Base-by-base conservation (phyloP, 1,140 invertebrate genomes). In the Nylanderia fulva region DNA sequence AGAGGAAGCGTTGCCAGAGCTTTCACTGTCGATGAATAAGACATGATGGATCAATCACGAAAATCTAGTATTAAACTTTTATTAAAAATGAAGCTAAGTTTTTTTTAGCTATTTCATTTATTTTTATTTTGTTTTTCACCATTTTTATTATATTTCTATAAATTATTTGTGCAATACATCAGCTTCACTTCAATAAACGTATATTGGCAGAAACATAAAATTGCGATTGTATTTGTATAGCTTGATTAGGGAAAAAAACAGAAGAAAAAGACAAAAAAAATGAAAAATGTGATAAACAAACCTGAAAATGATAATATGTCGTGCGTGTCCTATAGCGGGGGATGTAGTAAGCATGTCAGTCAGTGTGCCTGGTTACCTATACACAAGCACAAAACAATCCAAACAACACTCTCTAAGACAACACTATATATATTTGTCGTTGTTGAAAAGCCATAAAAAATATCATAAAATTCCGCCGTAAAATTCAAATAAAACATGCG, bases 1-100 rank as follows among this genome's bases (percentile, higher is more conserved):
- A 94, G 90, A 36, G 96, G 96, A 90, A 97, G 93, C 89, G 96
- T 96, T 88, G 96, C 96, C 93, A 98, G 95, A 91, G 97, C 97
- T 96, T 97, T 97, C 88, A 96, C 97, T 98, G 95, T 89, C 92
- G 93, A 86, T 89, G 74, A 80, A 77, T 15, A 11, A 77, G 11
- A 54, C 9, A 21, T 6, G 13, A 69, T 68, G 24, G n/a, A 60
- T 29, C 21, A 82, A 60, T 72, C 1, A 9, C 24, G 56, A 13
- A 27, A 68, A 45, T 39, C 24, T 33, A 48, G 8, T 33, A 71
- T 29, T 48, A 18, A 48, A 48, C 3, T 15, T 69, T 80, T 80
- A 42, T 52, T 80, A 36, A 71, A 39, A 80, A 2, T 29, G 24
- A 42, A 21, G 3, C n/a, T 13, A 69, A 13, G 21, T 68, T 56